These are phyloP conservation scores for Heteromurus nitidus DNA, from an alignment of 2,888 invertebrate genomes.

Conservation along the genomic window DNA sequence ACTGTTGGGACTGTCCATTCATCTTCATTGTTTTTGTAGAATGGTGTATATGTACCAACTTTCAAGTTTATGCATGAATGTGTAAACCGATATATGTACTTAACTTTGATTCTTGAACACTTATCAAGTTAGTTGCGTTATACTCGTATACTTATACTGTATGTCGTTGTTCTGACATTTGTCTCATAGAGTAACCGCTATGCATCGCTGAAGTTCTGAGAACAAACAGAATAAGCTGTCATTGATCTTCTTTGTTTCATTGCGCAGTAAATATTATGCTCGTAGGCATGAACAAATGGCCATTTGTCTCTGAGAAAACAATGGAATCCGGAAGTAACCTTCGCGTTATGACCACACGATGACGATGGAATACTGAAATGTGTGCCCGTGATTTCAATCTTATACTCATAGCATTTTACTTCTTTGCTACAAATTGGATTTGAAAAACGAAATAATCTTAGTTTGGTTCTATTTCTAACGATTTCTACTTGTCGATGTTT, in stretches of 20 bases:
- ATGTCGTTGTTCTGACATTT: not conserved
- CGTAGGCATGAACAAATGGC: constrained; percentile 28
- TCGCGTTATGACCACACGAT: not conserved
- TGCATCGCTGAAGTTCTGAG: constrained; percentile 30
- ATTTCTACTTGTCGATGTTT: no score
- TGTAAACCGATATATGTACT: not conserved
- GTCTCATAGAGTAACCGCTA: constrained; percentile 29
- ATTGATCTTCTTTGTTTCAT: constrained; percentile 56
- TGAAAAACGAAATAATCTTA: no score
- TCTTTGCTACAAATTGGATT: no score
- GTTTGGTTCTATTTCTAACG: no score
- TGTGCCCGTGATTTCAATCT: no score
- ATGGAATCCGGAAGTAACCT: constrained; percentile 53
- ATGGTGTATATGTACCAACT: not conserved
- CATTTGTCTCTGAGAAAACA: constrained; percentile 39
- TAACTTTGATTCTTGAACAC: not conserved
- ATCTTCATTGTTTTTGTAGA: not conserved
- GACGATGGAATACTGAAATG: not conserved
- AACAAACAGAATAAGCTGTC: constrained; percentile 42
- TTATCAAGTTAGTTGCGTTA: not conserved
- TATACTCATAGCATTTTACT: no score
- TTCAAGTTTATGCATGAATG: not conserved
- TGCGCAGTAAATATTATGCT: constrained; percentile 11
- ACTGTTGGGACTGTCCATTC: not conserved
- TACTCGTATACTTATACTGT: not conserved